Evolutionary conservation across 2,113 vertebrate genomes (phyloP), one percentile per base, ranked within the genome.

Genomic region (Speoplatyrhinus poulsoni): DNA sequence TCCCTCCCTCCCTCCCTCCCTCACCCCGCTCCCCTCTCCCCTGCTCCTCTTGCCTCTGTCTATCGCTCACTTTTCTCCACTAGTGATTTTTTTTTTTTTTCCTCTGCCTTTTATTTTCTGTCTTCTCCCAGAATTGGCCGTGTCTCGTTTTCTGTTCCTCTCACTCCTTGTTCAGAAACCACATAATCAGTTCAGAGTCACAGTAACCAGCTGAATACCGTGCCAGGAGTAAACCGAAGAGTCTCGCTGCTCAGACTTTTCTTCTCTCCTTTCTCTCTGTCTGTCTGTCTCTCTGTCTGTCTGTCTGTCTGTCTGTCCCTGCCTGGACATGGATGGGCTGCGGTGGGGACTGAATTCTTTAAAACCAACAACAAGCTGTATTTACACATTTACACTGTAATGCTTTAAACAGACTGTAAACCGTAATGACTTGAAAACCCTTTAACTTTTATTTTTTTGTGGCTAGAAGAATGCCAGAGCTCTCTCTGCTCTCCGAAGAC

Each of bases 21-120:
- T 91, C 91, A 89, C 8, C 70, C 50, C 71, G 48, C 10, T 50
- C 6, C 46, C 72, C 84, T 87, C 82, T 90, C 83, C 86, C 81
- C 92, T 92, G 90, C 89, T 93, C 91, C 90, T 90, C 87, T 87
- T 81, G 84, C 16, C 56, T 19, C 83, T 91, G 91, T 92, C 91
- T 47, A 46, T 53, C 50, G 64, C 77, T 73, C 69, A 58, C 65
- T 50, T 46, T 19, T 66, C 56, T 33, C 56, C 2, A 41, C 36
- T 77, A 83, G 81, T 72, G 72, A 79, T 76, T 74, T 19, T 81
- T 75, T 74, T 79, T 82, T 73, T 74, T 70, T 66, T 46, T 60
- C 71, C 76, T 82, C 71, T 46, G 60, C 76, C 62, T 19, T 81
- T 75, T 74, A 77, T 82, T 73, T 74, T 82, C 71, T 68, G 50